Conservation (phyloP, 2,888 invertebrate species). For the Hofmannophila pseudospretella region DNA sequence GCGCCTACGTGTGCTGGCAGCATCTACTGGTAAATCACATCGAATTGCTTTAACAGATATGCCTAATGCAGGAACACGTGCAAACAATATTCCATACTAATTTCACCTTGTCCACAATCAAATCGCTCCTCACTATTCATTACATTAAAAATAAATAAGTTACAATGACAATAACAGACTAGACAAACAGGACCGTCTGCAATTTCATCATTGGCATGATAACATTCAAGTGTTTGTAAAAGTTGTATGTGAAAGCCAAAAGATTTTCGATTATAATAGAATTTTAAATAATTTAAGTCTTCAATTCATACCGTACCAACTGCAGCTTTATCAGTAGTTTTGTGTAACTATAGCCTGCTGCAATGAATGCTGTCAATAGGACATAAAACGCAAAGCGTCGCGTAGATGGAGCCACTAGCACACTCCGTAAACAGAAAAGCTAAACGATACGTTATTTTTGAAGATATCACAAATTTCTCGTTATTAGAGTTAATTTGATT, state of each 20-base stretch:
- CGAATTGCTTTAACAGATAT: constrained; percentile 57
- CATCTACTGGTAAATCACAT: constrained; percentile 35
- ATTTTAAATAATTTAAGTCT: constrained; percentile 10
- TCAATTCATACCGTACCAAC: constrained; percentile 7
- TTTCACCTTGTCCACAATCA: constrained; percentile 22
- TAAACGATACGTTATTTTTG: too few species aligned
- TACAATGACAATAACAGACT: constrained; percentile 63
- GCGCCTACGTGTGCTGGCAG: constrained; percentile 22
- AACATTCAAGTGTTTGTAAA: constrained; percentile 6
- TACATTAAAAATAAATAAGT: constrained; percentile 47
- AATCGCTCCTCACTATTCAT: constrained; percentile 20
- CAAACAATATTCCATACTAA: constrained; percentile 35
- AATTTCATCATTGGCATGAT: constrained; percentile 34
- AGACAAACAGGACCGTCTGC: constrained; percentile 57
- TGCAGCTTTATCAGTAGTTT: too few species aligned
- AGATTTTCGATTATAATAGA: constrained; percentile 4
- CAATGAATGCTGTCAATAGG: too few species aligned
- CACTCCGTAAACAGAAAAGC: too few species aligned
- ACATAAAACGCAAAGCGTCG: too few species aligned
- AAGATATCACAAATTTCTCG: too few species aligned
- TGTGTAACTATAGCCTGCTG: too few species aligned
- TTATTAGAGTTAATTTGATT: too few species aligned
- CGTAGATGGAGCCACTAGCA: too few species aligned
- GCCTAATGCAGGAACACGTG: constrained; percentile 43
- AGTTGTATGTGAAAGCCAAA: constrained; percentile 7